phyloP scores from a whole-genome alignment of 2,888 invertebrate genomes.

The Folsomia candida region DNA sequence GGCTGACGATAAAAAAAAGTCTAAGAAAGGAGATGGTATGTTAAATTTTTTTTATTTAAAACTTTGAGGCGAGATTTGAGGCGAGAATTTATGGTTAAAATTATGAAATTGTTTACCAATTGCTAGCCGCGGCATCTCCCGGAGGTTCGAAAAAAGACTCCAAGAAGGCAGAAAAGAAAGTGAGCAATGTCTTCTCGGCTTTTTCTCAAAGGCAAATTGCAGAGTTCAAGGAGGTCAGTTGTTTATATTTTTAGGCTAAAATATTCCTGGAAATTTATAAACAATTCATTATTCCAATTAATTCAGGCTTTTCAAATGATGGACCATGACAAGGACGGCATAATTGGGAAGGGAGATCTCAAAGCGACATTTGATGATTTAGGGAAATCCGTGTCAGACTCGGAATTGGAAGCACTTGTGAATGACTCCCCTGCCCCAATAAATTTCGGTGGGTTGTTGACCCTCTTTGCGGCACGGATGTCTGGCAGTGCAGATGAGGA shows the following conservation, averaged over 20 bases:
- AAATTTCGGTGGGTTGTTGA: constrained; percentile 54
- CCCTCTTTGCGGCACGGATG: constrained; percentile 53
- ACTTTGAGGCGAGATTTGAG: too few relatives aligned
- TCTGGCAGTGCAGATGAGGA: constrained; percentile 53
- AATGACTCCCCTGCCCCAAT: constrained; percentile 53
- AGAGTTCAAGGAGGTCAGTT: constrained; percentile 53
- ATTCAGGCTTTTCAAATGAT: constrained; percentile 53
- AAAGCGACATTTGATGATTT: constrained; percentile 52
- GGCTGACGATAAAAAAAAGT: too few relatives aligned
- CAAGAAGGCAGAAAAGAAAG: constrained; percentile 50
- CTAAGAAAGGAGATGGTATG: too few relatives aligned
- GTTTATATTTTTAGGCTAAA: not conserved
- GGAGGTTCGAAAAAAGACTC: constrained; percentile 26
- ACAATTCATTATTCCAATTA: not conserved
- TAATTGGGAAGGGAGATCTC: constrained; percentile 51
- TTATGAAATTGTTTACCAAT: too few relatives aligned
- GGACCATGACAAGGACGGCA: constrained; percentile 54
- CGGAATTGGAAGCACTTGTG: constrained; percentile 53
- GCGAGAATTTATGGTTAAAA: too few relatives aligned
- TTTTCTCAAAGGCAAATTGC: constrained; percentile 54
- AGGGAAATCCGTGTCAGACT: constrained; percentile 52
- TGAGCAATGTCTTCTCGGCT: constrained; percentile 54
- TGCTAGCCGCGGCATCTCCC: constrained; percentile 34
- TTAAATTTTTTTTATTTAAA: too few relatives aligned
- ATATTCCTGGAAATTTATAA: not conserved